Base-by-base conservation (phyloP, 2,888 invertebrate species). In the Brachypterus glaber region DNA sequence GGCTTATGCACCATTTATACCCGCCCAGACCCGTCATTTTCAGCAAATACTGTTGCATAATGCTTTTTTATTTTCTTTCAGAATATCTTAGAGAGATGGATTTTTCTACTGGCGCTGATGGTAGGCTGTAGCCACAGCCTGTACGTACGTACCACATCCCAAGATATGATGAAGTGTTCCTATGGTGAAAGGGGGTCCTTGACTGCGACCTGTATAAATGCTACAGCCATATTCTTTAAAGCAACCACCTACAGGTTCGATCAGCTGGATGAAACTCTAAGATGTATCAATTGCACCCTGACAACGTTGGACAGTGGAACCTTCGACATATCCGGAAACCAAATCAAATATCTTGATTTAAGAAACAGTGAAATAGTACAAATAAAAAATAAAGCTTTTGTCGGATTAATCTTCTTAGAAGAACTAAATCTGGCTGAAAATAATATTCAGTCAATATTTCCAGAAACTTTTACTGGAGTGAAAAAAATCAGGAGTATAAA, bases 101-200 rank as follows among this genome's bases (percentile, higher is more conserved):
- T n/a, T n/a, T 25, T 16, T 11, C 13, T 36, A 3, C 12, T 24
- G 29, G 16, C 21, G 12, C 14, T 39, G 7, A n/a, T 34, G 7
- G n/a, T 14, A n/a, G 17, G 16, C 12, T 4, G 32, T 16, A n/a
- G n/a, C n/a, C n/a, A n/a, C n/a, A n/a, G n/a, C n/a, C n/a, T n/a
- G n/a, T n/a, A n/a, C n/a, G n/a, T n/a, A 12, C 27, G 3, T 17
- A n/a, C n/a, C n/a, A n/a, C n/a, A n/a, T n/a, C n/a, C n/a, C n/a
- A n/a, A 27, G 43, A 41, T 24, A 7, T 36, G 14, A 58, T 58
- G 55, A 60, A 59, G 49, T 65, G 65, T 37, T 50, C 57, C 1
- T 65, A 65, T 40, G 64, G 63, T 7, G 64, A 62, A 37, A 49
- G 65, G 37, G 65, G 65, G n/a, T 64, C 64, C 3, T 43, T 65